Base-by-base conservation (phyloP, 2,888 invertebrate genomes). In the Caenorhabditis uteleia region DNA sequence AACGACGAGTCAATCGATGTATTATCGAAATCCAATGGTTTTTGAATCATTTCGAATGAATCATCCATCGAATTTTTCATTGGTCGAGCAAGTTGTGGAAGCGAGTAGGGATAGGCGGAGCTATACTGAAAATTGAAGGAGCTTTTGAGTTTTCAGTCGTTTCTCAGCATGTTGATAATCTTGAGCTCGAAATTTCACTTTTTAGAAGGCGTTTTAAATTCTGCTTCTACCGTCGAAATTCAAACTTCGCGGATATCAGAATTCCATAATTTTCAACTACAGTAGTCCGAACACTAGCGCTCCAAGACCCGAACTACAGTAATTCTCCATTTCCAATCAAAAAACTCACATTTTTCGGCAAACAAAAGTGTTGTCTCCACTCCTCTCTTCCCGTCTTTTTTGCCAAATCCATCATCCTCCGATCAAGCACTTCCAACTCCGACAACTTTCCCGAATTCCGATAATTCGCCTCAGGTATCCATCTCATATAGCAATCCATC, bases 401-500 rank as follows among this genome's bases (percentile, higher is more conserved):
- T 12, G 53, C 45, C 27, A 64, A n/a, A 25, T 54, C 46, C 21
- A 49, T 33, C 57, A 57, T 58, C 26, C 58, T 64, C 33, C 49
- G 44, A 40, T 64, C 57, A 8, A 64, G 36, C 10, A 45, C 42
- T 36, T 34, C 14, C 38, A 49, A 47, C 18, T 64, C 54, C 1
- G 49, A 49, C 7, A 47, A 40, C 18, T 29, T 42, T 29, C 57
- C 57, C 16, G 49, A 23, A 26, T 46, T 54, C 27, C 21, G 12
- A 6, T 36, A 42, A 25, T 44, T 62, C 31, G 46, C 68, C 46
- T 47, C 57, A 2, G 51, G 68, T 14, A 69, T 66, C 73, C 73
- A 75, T 50, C 75, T 38, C 23, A 70, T 48, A 48, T 71, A 75
- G 49, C 73, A 73, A 12, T 66, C 71, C 5, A 51, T 50, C 75